Evolutionary conservation across 2,888 invertebrate genomes (phyloP).

Genomic region (Cataglyphis cursor): DNA sequence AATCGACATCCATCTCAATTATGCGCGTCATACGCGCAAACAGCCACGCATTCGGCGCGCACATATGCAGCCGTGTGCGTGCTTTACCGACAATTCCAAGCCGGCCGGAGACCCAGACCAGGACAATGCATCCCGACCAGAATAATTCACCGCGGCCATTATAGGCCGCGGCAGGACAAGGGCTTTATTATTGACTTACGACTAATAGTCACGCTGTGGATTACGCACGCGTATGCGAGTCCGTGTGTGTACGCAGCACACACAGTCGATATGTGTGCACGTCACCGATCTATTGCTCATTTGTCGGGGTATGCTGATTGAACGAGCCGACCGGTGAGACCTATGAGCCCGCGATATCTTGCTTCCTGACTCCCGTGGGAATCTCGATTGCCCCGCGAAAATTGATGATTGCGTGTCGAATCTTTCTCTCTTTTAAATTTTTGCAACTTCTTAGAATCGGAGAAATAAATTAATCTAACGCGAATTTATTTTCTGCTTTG

Average conservation of each 20-base stretch:
- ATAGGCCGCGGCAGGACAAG: constrained; percentile 80
- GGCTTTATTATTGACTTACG: constrained; percentile 86
- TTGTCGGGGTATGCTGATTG: constrained; percentile 79
- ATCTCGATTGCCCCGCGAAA: constrained; percentile 53
- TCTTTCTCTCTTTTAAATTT: background rate
- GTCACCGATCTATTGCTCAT: constrained; percentile 81
- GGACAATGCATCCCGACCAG: constrained; percentile 79
- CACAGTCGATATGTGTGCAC: constrained; percentile 35
- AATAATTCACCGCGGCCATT: constrained; percentile 84
- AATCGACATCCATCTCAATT: constrained; percentile 84
- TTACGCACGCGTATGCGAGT: constrained; percentile 70
- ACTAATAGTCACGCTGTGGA: constrained; percentile 85
- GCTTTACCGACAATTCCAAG: constrained; percentile 81
- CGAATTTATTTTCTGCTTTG: background rate
- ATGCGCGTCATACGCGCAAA: constrained; percentile 75
- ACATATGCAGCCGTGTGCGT: constrained; percentile 59
- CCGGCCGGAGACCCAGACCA: constrained; percentile 69
- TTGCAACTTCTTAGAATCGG: background rate
- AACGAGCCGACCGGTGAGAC: constrained; percentile 66
- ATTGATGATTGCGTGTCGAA: background rate
- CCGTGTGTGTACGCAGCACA: constrained; percentile 25
- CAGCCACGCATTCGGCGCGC: constrained; percentile 55
- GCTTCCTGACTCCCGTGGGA: constrained; percentile 48
- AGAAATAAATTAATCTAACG: background rate
- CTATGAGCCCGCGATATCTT: constrained; percentile 63